Evolutionary conservation across 2,797 vertebrate species (phyloP).

Genomic region (Novumbra hubbsi): DNA sequence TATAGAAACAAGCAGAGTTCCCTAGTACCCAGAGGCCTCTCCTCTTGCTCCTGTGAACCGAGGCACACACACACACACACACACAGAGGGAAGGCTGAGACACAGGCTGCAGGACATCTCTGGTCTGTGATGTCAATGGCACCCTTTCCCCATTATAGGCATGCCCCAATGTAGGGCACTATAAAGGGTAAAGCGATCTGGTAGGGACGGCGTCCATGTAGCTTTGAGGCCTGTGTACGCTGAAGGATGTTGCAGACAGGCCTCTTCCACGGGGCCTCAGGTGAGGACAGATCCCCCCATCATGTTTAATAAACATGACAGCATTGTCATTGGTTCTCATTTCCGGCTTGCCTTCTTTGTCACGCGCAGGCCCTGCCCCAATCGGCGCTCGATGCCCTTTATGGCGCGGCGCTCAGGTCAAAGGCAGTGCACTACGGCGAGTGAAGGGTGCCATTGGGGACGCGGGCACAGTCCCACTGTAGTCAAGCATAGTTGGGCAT

Average conservation of each 20-base stretch:
- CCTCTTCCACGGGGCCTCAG: conserved; percentile 25
- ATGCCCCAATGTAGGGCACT: background rate
- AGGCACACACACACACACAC: background rate
- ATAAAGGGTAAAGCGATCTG: background rate
- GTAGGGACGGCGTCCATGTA: background rate
- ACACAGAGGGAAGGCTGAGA: conserved; percentile 26
- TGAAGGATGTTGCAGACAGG: conserved; percentile 28
- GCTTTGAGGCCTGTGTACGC: conserved; percentile 33
- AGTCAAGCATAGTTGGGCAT: conserved; percentile 33
- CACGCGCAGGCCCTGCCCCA: background rate
- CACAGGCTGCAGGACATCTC: conserved; percentile 18
- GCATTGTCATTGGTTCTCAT: conserved; percentile 39
- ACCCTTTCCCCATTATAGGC: background rate
- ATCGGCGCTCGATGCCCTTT: background rate
- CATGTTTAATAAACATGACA: conserved; percentile 49
- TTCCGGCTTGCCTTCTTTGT: conserved; percentile 24
- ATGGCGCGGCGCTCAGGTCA: background rate
- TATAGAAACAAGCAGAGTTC: background rate
- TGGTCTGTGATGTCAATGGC: background rate
- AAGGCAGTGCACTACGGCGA: background rate
- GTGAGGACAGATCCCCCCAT: conserved; percentile 42
- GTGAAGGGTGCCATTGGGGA: background rate
- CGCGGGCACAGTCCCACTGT: conserved; percentile 18
- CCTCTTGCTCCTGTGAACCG: conserved; percentile 23
- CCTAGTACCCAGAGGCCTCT: conserved; percentile 8